Base-by-base conservation (phyloP, 2,113 vertebrate genomes). In the Atrichornis clamosus region DNA sequence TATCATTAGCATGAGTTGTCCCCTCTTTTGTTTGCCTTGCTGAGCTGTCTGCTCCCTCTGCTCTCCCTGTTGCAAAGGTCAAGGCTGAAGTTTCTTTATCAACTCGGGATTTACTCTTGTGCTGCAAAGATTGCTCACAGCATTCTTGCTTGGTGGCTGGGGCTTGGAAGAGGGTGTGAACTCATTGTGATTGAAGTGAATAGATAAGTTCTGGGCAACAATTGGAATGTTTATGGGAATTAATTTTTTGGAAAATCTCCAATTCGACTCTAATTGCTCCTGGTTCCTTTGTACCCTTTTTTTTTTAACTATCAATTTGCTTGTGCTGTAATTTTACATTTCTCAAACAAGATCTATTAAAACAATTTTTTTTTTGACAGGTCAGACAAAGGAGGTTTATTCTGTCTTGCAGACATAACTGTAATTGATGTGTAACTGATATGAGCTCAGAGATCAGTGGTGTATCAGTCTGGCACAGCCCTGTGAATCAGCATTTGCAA, bases 1-100 rank as follows among this genome's bases (percentile, higher is more conserved):
- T 30, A 23, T 49, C 49, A 30, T 82, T 52, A 42, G 44, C 65
- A 44, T 42, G 86, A 52, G 79, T 59, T 64, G 76, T 50, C 20
- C 14, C 11, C 68, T 70, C 47, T 62, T 87, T 80, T 78, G 70
- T 86, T 91, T 83, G 47, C 83, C 33, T 70, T 15, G 7, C 49
- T 14, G 62, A 46, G 67, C 27, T 50, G 49, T 53, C 77, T 83
- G 60, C 58, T 79, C 76, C 76, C 63, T 52, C 85, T 59, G 47
- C 58, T 49, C 87, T 79, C 53, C 50, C 70, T 14, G 37, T 77
- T 35, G 83, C 90, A 96, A 89, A 93, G 88, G 92, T 93, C 96
- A 84, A 80, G 85, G 87, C 76, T 93, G 4, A 56, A 83, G 60
- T 88, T 95, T 23, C 83, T 80, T 95, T 88, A 84, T 92, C 75